phyloP scores from a whole-genome alignment of 2,113 vertebrate species.

The Microcebus ravelobensis region DNA sequence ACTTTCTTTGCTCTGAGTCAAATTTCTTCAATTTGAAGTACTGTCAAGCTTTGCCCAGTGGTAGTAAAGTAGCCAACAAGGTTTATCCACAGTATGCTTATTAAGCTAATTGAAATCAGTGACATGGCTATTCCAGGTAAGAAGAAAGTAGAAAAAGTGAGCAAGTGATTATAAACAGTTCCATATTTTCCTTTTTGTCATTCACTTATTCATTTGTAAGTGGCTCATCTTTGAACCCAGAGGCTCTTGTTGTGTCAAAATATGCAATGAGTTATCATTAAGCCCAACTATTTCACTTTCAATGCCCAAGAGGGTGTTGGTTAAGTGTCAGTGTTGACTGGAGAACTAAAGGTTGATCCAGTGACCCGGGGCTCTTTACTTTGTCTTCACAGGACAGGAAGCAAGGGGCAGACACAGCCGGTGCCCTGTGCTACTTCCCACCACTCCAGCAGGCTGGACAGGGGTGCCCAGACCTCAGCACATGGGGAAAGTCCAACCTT shows the following conservation, averaged over 20 bases:
- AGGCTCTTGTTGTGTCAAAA: neutral
- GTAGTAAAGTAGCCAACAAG: neutral
- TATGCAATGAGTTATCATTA: neutral
- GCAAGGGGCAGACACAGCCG: too few species aligned
- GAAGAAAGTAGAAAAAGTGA: neutral
- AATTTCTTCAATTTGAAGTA: neutral
- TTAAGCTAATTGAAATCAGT: neutral
- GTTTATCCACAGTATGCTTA: neutral
- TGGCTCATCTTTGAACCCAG: neutral
- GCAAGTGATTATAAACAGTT: neutral
- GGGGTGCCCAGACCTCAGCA: neutral
- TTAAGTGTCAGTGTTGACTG: neutral
- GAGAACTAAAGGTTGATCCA: neutral
- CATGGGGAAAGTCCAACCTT: neutral
- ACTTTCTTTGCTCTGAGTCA: neutral
- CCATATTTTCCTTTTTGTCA: neutral
- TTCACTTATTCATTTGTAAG: neutral
- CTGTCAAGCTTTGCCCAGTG: neutral
- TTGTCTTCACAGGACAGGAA: neutral
- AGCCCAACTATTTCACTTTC: neutral
- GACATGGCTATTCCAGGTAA: neutral
- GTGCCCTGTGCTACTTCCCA: neutral
- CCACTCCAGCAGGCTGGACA: neutral
- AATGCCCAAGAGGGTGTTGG: neutral
- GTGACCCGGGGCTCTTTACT: neutral